Base-by-base conservation (phyloP, 2,797 vertebrate genomes). In the Sebastes steindachneri region DNA sequence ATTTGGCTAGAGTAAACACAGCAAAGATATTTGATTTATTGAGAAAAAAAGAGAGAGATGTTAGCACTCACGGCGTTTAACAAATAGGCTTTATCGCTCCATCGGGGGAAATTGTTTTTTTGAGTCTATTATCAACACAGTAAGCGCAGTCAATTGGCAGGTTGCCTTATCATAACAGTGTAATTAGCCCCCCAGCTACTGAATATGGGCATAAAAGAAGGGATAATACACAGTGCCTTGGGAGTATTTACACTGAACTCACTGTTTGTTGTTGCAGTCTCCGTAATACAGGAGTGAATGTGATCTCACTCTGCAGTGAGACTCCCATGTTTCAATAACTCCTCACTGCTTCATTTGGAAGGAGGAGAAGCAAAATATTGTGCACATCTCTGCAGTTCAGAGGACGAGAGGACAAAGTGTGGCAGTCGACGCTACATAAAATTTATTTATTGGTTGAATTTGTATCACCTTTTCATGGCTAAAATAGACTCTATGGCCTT, bases 241-340 rank as follows among this genome's bases (percentile, higher is more conserved):
- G 7, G 81, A 89, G 68, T 89, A 82, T 92, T 92, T 87, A 82
- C 81, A 70, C 73, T 62, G 58, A 63, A 48, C 77, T 76, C 72
- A 62, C 9, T 9, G 82, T 83, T 88, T 90, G 87, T 89, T 92
- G 86, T 74, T 86, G 83, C 79, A 88, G 88, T 87, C 84, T 86
- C 79, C 21, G 2, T 28, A 68, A 89, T 79, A 86, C 83, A 85
- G 79, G 72, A 51, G 71, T 4, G 67, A 68, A 35, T 17, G 77
- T 82, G 69, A 86, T 76, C 71, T 79, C 67, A 12, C 67, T 57
- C 65, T 25, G 53, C 35, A 33, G 28, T 21, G 2, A 23, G 45
- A 33, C 51, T 79, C 3, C 64, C 37, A 15, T 63, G 41, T 82
- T 86, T 87, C 68, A 76, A 58, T 78, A 83, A 85, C 68, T 70